Base-by-base conservation (phyloP, 2,797 vertebrate species). In the Acanthopagrus latus region DNA sequence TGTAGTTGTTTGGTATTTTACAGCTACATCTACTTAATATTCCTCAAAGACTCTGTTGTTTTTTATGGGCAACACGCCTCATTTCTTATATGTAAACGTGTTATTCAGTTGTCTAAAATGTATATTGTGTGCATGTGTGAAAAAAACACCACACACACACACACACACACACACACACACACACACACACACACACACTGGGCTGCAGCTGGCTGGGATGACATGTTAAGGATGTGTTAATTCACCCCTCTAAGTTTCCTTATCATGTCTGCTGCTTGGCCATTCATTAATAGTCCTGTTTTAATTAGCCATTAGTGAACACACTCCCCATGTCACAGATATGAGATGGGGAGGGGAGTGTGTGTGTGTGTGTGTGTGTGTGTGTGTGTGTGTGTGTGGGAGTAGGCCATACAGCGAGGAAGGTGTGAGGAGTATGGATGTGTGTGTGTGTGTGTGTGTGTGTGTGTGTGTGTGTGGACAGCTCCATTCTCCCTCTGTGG, bases 241-340 rank as follows among this genome's bases (percentile, higher is more conserved):
- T 94, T 93, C 86, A 82, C 70, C 85, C 84, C 59, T 87, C 80
- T 71, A 90, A 83, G 76, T 90, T 92, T 91, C 85, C 93, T 93
- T 95, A 95, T 95, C 93, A 56, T 89, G 87, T 92, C 83, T 71
- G 74, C 85, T 74, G 88, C 92, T 86, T 85, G 91, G 89, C 83
- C 91, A 85, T 93, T 94, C 94, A 94, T 94, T 95, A 95, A 93
- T 92, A 88, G 93, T 86, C 84, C 84, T 90, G 88, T 94, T 95
- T 95, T 96, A 96, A 96, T 95, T 95, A 95, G 93, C 90, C 87
- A 95, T 96, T 96, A 95, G 93, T 85, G 90, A 95, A 94, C 94
- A 94, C 91, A 89, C 91, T 93, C 87, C 90, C 91, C 88, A 85
- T 94, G 93, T 94, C 92, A 94, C 84, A 93, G 93, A 95, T 93